These are phyloP conservation scores for Ormyrus nitidulus DNA, from an alignment of 2,888 invertebrate species.

Conservation along the genomic window DNA sequence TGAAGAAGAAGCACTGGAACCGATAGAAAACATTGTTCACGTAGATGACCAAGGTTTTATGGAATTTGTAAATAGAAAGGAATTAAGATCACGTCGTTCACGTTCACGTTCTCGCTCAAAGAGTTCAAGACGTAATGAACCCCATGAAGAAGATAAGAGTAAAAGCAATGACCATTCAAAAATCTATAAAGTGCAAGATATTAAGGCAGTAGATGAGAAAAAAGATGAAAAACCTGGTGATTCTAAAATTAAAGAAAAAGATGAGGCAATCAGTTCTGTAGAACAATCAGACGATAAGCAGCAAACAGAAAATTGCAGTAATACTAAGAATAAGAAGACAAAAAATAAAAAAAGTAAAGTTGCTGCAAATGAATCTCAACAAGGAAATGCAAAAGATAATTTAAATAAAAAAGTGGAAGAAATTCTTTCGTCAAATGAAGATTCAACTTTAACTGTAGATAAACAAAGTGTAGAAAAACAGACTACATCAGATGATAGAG, in stretches of 20 bases:
- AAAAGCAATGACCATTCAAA: background rate
- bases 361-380: background rate
- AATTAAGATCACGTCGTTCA: constrained; percentile 72
- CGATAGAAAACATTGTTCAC: constrained; percentile 66
- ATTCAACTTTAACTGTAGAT: no score
- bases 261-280: background rate
- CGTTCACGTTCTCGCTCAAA: constrained; percentile 73
- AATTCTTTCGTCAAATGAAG: no score
- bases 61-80: constrained; percentile 76
- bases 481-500: no score
- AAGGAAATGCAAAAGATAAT: no score
- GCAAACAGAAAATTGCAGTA: constrained; percentile 30
- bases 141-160: constrained; percentile 31
- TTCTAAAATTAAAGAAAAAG: background rate
- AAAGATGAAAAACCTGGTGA: background rate
- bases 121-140: constrained; percentile 56
- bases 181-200: constrained; percentile 35
- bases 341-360: constrained; percentile 13
- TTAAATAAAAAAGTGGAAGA: no score
- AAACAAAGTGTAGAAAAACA: no score
- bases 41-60: constrained; percentile 72
- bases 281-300: background rate
- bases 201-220: background rate
- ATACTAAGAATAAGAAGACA: no score
- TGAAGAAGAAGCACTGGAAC: constrained; percentile 66